Evolutionary conservation across 1,140 invertebrate species (phyloP).

Genomic region (Caerostris extrusa): DNA sequence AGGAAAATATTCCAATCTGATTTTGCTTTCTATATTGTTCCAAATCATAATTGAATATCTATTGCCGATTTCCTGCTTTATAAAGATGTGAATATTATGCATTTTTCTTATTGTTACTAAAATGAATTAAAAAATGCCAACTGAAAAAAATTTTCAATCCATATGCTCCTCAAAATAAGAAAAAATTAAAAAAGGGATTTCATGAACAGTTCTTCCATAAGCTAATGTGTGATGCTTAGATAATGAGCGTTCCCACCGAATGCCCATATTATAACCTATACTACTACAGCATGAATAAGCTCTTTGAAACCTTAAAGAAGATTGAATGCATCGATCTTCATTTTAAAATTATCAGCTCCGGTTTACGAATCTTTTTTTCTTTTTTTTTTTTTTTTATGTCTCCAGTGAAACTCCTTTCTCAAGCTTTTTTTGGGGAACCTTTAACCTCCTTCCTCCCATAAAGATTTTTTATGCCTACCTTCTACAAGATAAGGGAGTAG

Average conservation of each 20-base stretch:
- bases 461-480: background rate
- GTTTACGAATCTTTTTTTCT: constrained; percentile 10
- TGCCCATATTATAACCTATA: background rate
- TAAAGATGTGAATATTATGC: too few relatives aligned
- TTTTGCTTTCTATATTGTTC: too few relatives aligned
- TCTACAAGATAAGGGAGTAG: background rate
- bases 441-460: constrained; percentile 29
- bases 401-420: constrained; percentile 3
- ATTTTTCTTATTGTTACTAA: too few relatives aligned
- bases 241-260: background rate
- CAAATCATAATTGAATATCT: too few relatives aligned
- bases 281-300: background rate
- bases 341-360: constrained; percentile 22
- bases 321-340: constrained; percentile 10
- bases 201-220: background rate
- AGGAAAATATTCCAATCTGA: too few relatives aligned
- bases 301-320: background rate
- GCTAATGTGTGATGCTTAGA: background rate
- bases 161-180: too few relatives aligned
- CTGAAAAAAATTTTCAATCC: too few relatives aligned
- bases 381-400: background rate
- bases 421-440: background rate
- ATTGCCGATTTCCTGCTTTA: too few relatives aligned
- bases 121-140: too few relatives aligned
- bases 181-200: background rate